Evolutionary conservation across 2,797 vertebrate genomes (phyloP), one percentile per base, ranked within the genome.

Genomic region (Clarias laeviceps): DNA sequence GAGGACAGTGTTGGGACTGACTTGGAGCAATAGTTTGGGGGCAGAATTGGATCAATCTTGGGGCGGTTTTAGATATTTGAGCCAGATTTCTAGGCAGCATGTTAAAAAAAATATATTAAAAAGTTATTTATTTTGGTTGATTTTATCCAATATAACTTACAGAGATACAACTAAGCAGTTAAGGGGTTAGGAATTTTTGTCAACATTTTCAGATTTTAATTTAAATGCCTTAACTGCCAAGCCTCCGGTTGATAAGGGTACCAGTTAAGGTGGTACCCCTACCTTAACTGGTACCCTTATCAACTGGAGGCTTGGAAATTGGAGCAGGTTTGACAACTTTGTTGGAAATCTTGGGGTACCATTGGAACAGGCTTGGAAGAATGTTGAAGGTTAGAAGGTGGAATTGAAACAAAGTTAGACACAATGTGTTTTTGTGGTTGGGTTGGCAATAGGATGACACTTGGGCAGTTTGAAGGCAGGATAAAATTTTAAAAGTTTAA

Each of bases 1-100:
- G 14, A 76, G 27, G 74, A 80, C 59, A n/a, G 68, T 70, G 57
- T 27, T 22, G 50, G 65, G 50, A 57, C 45, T 68, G 65, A 57
- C 29, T 69, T 24, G 34, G 57, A n/a, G 50, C 50, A 59, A 54
- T 24, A 57, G 50, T n/a, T 70, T n/a, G 57, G 22, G 66, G 56
- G 34, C 15, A 62, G 57, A 72, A 73, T 27, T 73, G 9, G 32
- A 6, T 15, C 32, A 50, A 73, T 72, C 68, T 12, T 45, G 24
- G 15, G 4, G 37, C 62, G 22, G 12, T 20, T n/a, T 5, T 20
- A 22, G 17, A 56, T 82, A 11, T 34, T 81, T 27, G 40, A 68
- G 45, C 1, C 50, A 17, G 27, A n/a, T 57, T 24, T 57, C 64
- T 66, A n/a, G 6, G 40, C 62, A 56, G 5, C 6, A n/a, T 8